Evolutionary conservation across 2,888 invertebrate genomes (phyloP).

Genomic region (Temnothorax rugatulus): DNA sequence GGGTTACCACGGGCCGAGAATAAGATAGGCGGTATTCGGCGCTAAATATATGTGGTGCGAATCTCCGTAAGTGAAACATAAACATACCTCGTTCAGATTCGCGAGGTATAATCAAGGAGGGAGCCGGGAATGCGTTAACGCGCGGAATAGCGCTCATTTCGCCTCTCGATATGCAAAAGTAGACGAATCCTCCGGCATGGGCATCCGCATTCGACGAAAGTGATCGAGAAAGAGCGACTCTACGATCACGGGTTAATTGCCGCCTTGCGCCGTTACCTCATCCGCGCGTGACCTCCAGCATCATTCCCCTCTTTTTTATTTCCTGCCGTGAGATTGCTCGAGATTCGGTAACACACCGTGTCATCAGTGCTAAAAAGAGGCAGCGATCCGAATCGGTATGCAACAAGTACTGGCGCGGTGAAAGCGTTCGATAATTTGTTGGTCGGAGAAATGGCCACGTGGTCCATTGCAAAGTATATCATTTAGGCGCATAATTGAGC

Average conservation of each 20-base stretch:
- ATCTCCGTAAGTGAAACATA: slow-evolving; percentile 12
- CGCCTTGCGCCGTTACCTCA: slow-evolving; percentile 26
- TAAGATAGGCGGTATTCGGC: background rate
- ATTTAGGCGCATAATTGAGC: background rate
- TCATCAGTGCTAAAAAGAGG: slow-evolving; percentile 41
- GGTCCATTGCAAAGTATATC: slow-evolving; percentile 28
- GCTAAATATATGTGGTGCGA: background rate
- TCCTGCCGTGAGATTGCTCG: slow-evolving; percentile 3
- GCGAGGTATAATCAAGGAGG: slow-evolving; percentile 7
- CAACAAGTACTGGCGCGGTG: slow-evolving; percentile 40
- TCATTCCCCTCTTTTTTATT: background rate
- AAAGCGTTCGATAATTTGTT: slow-evolving; percentile 31
- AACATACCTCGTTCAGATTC: background rate
- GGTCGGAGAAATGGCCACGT: slow-evolving; percentile 38
- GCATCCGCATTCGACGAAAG: slow-evolving; percentile 21
- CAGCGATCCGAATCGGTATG: slow-evolving; percentile 51
- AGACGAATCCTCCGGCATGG: slow-evolving; percentile 4
- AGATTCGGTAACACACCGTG: slow-evolving; percentile 47
- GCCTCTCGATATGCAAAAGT: slow-evolving; percentile 21
- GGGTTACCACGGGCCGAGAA: background rate
- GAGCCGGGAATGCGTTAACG: background rate
- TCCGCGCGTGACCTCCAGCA: slow-evolving; percentile 30
- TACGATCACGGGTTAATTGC: slow-evolving; percentile 33
- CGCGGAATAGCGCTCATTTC: background rate
- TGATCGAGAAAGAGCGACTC: slow-evolving; percentile 23